These are phyloP conservation scores for Petromus typicus DNA, from an alignment of 2,113 vertebrate species.

Conservation along the genomic window DNA sequence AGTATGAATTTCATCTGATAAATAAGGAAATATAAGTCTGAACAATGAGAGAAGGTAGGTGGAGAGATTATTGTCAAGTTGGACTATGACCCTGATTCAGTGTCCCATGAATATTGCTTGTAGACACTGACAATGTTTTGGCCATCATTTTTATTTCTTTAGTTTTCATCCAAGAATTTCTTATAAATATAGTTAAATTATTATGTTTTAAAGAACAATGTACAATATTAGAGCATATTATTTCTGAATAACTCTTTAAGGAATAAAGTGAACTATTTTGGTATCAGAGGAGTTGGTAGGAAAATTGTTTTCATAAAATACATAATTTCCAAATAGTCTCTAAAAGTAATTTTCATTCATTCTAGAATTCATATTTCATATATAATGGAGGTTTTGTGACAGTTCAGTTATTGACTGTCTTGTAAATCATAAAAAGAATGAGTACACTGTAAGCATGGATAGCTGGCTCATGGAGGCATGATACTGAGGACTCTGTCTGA, in stretches of 20 bases:
- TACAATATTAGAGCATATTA: not conserved
- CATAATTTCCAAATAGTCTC: not conserved
- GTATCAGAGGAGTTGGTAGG: not conserved
- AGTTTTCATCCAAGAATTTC: not conserved
- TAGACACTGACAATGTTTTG: rapidly evolving
- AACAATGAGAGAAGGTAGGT: not conserved
- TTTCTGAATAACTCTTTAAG: not conserved
- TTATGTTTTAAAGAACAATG: not conserved
- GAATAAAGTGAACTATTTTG: not conserved
- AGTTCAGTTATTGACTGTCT: too few species aligned
- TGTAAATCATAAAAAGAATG: not conserved
- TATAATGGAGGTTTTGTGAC: not conserved
- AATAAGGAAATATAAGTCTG: not conserved
- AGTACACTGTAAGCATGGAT: not conserved
- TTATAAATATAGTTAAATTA: not conserved
- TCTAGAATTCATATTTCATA: not conserved
- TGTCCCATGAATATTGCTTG: not conserved
- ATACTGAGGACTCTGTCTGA: not conserved
- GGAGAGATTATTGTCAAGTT: not conserved
- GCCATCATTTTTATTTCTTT: not conserved
- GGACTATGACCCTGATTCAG: too few species aligned
- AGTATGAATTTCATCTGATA: not conserved
- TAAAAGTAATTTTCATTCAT: not conserved
- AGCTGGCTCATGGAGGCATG: not conserved
- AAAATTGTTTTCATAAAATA: not conserved